Percentiles rank a stretch among this genome's conserved stretches.
These are phyloP conservation scores for Periplaneta americana DNA, from an alignment of 1,140 invertebrate genomes.

Conservation along the genomic window DNA sequence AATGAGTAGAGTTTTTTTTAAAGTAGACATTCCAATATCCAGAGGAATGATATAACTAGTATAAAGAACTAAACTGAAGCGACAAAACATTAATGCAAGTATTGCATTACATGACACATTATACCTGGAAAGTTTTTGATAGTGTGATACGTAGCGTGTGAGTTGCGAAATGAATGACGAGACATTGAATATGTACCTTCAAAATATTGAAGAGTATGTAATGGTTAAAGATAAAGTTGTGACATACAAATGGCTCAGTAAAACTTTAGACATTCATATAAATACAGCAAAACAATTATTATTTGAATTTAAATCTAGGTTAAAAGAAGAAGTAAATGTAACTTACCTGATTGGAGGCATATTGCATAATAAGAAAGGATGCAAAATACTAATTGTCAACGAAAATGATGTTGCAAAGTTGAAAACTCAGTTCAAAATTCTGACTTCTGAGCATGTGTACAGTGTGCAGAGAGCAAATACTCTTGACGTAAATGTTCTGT, in stretches of 20 bases:
- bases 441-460: slow-evolving; percentile 39
- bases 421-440: slow-evolving; percentile 32
- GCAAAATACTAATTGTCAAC: slow-evolving; percentile 35
- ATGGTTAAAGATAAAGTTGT: slow-evolving; percentile 16
- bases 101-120: too few species aligned
- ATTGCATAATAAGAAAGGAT: slow-evolving; percentile 28
- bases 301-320: too few species aligned
- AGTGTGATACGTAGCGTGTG: too few species aligned
- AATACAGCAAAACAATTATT: slow-evolving; percentile 38
- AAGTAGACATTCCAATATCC: too few species aligned
- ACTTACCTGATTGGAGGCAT: slow-evolving; percentile 36
- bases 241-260: slow-evolving; percentile 42
- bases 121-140: too few species aligned
- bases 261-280: slow-evolving; percentile 36
- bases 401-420: slow-evolving; percentile 27
- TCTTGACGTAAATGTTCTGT: slow-evolving; percentile 33
- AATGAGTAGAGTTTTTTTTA: too few species aligned
- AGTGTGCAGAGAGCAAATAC: slow-evolving; percentile 35
- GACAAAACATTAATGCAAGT: too few species aligned
- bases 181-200: not conserved
- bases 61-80: too few species aligned
- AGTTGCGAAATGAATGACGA: not conserved
- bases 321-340: slow-evolving; percentile 26
- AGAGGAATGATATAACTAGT: too few species aligned
- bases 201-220: slow-evolving; percentile 16